Evolutionary conservation across 2,888 invertebrate genomes (phyloP), one percentile per base, ranked within the genome.

Genomic region (Itoplectis maculator): DNA sequence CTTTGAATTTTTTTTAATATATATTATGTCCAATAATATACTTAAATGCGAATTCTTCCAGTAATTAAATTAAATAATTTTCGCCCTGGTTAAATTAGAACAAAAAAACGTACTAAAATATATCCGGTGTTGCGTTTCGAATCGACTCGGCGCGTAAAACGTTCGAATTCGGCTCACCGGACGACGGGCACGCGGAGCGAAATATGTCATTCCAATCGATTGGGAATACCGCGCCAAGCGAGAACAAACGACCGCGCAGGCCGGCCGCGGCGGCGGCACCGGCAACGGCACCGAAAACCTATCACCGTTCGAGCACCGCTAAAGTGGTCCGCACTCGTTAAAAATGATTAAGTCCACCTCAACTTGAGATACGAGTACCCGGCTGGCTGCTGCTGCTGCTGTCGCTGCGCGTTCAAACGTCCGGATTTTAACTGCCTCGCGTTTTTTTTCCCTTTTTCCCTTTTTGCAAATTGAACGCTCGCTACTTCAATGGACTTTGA

Each of bases 301-400:
- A 79, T 82, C 76, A 76, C 72, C 63, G 68, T 40, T 75, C 49
- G 75, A 79, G 75, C 66, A 82, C 66, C 61, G 37, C 72, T 40
- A 68, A 68, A 82, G 82, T 72, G 79, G 75, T 54, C 79, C 37
- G 66, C 45, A 49, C 59, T 72, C 72, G 82, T 79, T 82, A 82
- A 79, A 82, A 79, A 82, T 75, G 76, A 79, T 82, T 79, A 75
- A 82, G 66, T 66, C 59, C 66, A 82, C 66, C 82, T 75, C 70
- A 66, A 79, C 75, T 75, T 74, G 74, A 75, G 69, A 69, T 47
- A 63, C 77, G 73, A 81, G 75, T 66, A 29, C 45, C 37, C 9
- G 66, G 20, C n/a, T n/a, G n/a, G n/a, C n/a, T n/a, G n/a, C n/a
- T n/a, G n/a, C n/a, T n/a, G n/a, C n/a, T n/a, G n/a, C n/a, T n/a